Evolutionary conservation across 2,888 invertebrate species (phyloP).

Genomic region (Macrophya alboannulata): DNA sequence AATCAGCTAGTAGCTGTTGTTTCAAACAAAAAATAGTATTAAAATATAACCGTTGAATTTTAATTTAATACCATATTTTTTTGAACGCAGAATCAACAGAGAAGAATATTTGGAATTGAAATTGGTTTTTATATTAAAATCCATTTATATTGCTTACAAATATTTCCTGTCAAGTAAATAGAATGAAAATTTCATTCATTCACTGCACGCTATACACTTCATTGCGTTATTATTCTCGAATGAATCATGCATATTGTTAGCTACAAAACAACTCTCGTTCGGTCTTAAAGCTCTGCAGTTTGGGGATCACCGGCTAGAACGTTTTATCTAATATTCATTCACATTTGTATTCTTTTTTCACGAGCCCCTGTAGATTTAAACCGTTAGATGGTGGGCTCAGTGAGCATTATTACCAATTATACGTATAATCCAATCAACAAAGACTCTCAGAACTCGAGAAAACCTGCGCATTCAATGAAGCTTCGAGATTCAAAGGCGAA

Average conservation of each 20-base stretch:
- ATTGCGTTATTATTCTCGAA: background rate
- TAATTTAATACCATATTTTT: background rate
- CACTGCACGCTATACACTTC: background rate
- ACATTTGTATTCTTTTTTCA: slow-evolving; percentile 30
- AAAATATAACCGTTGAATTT: background rate
- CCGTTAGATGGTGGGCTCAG: slow-evolving; percentile 6
- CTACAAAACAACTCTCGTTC: background rate
- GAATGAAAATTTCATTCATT: background rate
- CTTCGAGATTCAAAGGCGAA: slow-evolving; percentile 41
- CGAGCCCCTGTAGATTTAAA: background rate
- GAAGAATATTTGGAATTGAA: background rate
- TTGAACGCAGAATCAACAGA: background rate
- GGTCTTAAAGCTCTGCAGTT: background rate
- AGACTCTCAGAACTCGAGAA: slow-evolving; percentile 29
- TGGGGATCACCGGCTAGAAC: background rate
- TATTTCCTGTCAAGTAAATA: background rate
- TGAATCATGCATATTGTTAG: background rate
- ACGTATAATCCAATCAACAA: slow-evolving; percentile 50
- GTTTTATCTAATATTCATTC: slow-evolving; percentile 30
- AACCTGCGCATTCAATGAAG: slow-evolving; percentile 45
- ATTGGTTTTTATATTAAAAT: background rate
- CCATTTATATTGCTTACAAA: background rate
- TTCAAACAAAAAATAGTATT: background rate
- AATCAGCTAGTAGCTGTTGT: background rate
- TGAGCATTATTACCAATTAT: slow-evolving; percentile 48